Evolutionary conservation across 2,113 vertebrate species (phyloP), one percentile per base, ranked within the genome.

Genomic region (Siniperca knerii): DNA sequence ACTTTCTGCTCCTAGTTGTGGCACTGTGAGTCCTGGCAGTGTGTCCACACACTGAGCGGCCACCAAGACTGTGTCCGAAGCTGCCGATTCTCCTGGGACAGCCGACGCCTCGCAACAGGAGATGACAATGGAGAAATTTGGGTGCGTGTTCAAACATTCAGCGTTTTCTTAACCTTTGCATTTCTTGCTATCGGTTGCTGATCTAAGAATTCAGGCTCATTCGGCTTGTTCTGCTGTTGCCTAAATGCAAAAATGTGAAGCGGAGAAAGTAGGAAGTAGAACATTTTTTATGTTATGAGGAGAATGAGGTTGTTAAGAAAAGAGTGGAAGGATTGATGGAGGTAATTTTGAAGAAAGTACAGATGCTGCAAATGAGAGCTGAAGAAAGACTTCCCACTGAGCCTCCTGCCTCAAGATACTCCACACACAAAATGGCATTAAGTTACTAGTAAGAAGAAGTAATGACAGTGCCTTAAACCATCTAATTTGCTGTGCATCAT

Each of bases 71-170:
- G 98, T 8, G 98, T 99, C 57, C 96, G 98, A 52, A 98, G 97
- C 94, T 99, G 97, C 87, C 57, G 93, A 13, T 99, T 99, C 95
- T 98, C 98, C 60, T 92, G 92, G 92, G 94, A 97, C 84, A 89
- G 91, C 77, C 87, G 85, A 42, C 86, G 95, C 2, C 85, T 99
- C 66, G 98, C 97, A 0, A 99, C 98, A 0, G 98, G 98, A 77
- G 98, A 99, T 21, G 98, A 99, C 95, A 96, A 98, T 9, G 97
- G 98, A 89, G 98, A 98, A 95, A 97, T 99, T 89, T 94, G 97
- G 96, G 98, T 99, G 92, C 10, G 90, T 94, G 25, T 68, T 55
- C 21, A 29, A 29, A 48, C 48, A 35, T 16, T 57, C 6, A 23
- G 1, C 23, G 11, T 20, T 37, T 48, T 8, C 7, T 21, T 54